Evolutionary conservation across 2,888 invertebrate genomes (phyloP).

Genomic region (Lampropteryx suffumata): DNA sequence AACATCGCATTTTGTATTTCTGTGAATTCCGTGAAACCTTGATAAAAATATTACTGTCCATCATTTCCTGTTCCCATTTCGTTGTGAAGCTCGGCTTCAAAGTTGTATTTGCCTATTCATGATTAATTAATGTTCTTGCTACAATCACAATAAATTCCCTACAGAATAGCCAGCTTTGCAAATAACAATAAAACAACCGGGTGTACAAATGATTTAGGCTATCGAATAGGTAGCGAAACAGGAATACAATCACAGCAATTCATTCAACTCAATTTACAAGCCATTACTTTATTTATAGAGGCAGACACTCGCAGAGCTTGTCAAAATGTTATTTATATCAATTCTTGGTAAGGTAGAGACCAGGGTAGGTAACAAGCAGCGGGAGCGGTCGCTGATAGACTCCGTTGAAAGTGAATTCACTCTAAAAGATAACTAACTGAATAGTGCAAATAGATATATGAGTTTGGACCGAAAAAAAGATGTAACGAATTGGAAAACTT

Average conservation of each 20-base stretch:
- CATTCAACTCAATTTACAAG: slow-evolving; percentile 38
- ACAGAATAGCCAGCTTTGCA: slow-evolving; percentile 7
- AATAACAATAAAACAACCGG: slow-evolving; percentile 16
- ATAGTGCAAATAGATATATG: no score
- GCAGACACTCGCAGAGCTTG: slow-evolving; percentile 48
- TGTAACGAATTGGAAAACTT: no score
- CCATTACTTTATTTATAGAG: slow-evolving; percentile 48
- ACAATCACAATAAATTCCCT: slow-evolving; percentile 10
- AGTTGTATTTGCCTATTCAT: neutral
- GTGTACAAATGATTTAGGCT: slow-evolving; percentile 17
- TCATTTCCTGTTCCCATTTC: no score
- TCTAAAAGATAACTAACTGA: no score
- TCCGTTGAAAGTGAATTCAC: no score
- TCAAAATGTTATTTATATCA: slow-evolving; percentile 67
- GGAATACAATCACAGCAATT: slow-evolving; percentile 27
- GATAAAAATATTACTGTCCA: no score
- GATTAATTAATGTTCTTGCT: neutral
- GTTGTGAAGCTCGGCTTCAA: no score
- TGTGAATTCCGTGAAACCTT: no score
- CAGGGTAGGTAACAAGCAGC: slow-evolving; percentile 21
- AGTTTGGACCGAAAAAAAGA: no score
- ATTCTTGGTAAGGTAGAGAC: slow-evolving; percentile 35
- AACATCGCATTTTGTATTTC: no score
- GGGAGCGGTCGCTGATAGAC: slow-evolving; percentile 13
- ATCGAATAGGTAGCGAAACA: slow-evolving; percentile 17